phyloP scores from a whole-genome alignment of 1,140 invertebrate species.

The Maconellicoccus hirsutus region DNA sequence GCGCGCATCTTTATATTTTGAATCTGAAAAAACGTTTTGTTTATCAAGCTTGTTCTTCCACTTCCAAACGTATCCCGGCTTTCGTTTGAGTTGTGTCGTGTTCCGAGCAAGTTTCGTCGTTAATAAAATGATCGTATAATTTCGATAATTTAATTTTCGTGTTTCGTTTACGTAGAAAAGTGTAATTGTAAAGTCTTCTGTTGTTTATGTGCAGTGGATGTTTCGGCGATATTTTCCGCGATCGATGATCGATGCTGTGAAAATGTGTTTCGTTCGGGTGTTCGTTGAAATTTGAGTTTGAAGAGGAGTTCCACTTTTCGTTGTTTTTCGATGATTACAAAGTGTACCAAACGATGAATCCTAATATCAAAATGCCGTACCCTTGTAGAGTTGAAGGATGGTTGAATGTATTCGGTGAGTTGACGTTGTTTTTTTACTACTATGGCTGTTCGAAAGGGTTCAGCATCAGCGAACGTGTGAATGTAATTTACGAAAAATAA shows the following conservation, averaged over 20 bases:
- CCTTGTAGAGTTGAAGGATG: conserved; percentile 57
- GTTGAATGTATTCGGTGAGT: conserved; percentile 56
- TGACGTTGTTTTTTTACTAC: neutral
- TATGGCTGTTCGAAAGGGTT: no score
- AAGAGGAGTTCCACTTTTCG: no score
- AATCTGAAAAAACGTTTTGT: neutral
- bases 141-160: neutral
- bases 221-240: no score
- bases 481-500: no score
- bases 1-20: neutral
- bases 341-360: neutral
- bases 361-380: conserved; percentile 33
- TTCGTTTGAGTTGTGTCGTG: neutral
- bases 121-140: no score
- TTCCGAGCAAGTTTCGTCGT: neutral
- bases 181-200: no score
- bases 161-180: neutral
- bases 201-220: no score
- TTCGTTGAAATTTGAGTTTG: no score
- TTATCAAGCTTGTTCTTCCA: neutral
- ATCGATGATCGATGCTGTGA: no score
- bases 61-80: neutral
- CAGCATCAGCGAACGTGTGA: no score
- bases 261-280: no score
- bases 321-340: neutral